Conservation (phyloP, 64 coral and sea anemone species). For the Dendrophyllia cribrosa region DNA sequence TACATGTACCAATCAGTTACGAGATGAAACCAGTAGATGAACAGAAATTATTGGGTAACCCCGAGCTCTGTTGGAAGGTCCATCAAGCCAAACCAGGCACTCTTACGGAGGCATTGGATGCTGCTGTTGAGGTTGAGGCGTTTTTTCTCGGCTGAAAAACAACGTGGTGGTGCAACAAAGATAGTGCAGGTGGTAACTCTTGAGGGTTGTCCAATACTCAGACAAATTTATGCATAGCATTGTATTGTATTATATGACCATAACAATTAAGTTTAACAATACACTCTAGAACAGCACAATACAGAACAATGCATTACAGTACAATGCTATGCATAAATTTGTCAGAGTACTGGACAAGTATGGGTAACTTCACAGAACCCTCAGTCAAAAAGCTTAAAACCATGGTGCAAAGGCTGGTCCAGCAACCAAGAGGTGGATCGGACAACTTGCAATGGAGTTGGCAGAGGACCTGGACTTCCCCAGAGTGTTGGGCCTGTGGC, state of each 20-base stretch:
- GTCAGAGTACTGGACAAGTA: too few relatives aligned
- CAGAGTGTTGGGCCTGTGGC: too few relatives aligned
- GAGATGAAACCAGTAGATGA: too few relatives aligned
- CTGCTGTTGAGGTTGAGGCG: conserved; percentile 18
- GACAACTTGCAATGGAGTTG: background rate
- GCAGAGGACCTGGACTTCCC: background rate
- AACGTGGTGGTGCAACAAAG: background rate
- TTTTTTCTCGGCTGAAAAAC: conserved; percentile 17
- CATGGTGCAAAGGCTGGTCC: background rate
- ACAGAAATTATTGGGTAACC: too few relatives aligned
- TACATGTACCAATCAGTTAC: too few relatives aligned
- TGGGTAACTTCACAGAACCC: background rate
- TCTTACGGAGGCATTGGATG: conserved; percentile 10
- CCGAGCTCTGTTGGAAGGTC: conserved; percentile 34
- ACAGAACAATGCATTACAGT: too few relatives aligned
- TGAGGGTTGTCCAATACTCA: too few relatives aligned
- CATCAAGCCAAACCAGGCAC: conserved; percentile 7
- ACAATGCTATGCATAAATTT: too few relatives aligned
- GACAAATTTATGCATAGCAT: too few relatives aligned
- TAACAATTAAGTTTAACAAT: too few relatives aligned
- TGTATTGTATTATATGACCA: too few relatives aligned
- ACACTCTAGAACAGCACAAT: too few relatives aligned
- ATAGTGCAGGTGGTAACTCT: background rate
- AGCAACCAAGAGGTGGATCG: background rate
- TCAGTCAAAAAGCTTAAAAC: background rate